Conservation (phyloP, 2,888 invertebrate species). For the Deilephila elpenor region DNA sequence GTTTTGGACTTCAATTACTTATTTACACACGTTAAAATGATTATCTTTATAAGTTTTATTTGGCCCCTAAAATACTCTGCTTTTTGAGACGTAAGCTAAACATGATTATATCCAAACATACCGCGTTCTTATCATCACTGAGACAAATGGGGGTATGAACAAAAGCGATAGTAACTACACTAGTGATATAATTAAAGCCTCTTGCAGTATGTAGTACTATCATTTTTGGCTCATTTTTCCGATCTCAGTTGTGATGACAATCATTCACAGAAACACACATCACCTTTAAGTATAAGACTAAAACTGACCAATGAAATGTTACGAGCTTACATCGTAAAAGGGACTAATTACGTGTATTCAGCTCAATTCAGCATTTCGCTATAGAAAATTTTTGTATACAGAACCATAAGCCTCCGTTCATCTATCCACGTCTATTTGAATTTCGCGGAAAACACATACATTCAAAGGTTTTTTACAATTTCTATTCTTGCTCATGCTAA, state of each 20-base stretch:
- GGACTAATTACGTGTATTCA: too few species aligned
- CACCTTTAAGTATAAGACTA: neutral
- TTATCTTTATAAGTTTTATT: neutral
- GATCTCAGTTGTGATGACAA: neutral
- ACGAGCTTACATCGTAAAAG: neutral
- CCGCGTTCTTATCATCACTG: neutral
- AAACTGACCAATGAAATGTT: constrained; percentile 9
- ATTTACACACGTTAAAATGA: too few species aligned
- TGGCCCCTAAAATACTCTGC: neutral
- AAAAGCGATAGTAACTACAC: neutral
- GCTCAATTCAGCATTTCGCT: too few species aligned
- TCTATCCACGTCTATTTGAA: too few species aligned
- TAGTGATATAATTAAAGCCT: neutral
- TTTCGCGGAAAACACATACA: neutral
- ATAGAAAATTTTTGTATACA: too few species aligned
- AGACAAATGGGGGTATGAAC: neutral
- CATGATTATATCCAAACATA: neutral
- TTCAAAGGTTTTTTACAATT: too few species aligned
- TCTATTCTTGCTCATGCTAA: too few species aligned
- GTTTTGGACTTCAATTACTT: too few species aligned
- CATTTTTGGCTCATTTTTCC: neutral
- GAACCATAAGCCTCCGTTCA: too few species aligned
- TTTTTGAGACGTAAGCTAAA: neutral
- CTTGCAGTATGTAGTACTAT: neutral
- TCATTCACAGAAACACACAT: neutral